phyloP scores from a whole-genome alignment of 2,113 vertebrate genomes.

The Nothobranchius furzeri region DNA sequence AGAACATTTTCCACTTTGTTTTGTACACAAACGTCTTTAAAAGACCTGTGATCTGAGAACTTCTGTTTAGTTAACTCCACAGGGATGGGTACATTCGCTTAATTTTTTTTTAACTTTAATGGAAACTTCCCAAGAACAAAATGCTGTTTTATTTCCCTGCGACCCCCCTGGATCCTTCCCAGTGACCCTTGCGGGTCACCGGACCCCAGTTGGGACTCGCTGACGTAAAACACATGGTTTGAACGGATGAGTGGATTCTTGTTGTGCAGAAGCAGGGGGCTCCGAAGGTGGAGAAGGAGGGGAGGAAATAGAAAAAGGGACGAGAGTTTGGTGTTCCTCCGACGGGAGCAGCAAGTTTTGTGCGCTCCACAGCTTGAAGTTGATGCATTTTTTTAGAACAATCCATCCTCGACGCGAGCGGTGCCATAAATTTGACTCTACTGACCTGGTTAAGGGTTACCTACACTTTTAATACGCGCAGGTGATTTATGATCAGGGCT shows the following conservation, averaged over 20 bases:
- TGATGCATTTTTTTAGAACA: constrained; percentile 67
- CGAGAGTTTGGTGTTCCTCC: constrained; percentile 12
- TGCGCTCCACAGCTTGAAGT: constrained; percentile 23
- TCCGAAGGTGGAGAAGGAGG: constrained; percentile 8
- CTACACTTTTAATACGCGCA: constrained; percentile 59
- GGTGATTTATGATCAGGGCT: constrained; percentile 61
- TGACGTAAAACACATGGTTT: constrained; percentile 64
- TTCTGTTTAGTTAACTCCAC: not conserved
- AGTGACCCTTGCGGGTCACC: constrained; percentile 50
- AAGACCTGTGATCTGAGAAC: constrained; percentile 26
- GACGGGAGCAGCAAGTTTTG: constrained; percentile 5
- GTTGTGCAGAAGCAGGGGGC: constrained; percentile 26
- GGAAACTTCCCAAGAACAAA: not conserved
- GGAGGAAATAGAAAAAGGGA: not conserved
- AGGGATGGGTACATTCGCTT: not conserved
- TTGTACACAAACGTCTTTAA: no score
- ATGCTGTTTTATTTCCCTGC: constrained; percentile 15
- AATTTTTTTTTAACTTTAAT: not conserved
- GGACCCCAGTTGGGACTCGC: constrained; percentile 39
- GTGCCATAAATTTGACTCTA: constrained; percentile 60
- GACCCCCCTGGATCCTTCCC: constrained; percentile 13
- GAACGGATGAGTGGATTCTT: constrained; percentile 44
- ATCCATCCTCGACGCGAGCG: constrained; percentile 64
- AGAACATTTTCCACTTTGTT: not conserved
- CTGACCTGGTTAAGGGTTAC: constrained; percentile 59